Base-by-base conservation (phyloP, 2,113 vertebrate genomes). In the Laterallus jamaicensis region DNA sequence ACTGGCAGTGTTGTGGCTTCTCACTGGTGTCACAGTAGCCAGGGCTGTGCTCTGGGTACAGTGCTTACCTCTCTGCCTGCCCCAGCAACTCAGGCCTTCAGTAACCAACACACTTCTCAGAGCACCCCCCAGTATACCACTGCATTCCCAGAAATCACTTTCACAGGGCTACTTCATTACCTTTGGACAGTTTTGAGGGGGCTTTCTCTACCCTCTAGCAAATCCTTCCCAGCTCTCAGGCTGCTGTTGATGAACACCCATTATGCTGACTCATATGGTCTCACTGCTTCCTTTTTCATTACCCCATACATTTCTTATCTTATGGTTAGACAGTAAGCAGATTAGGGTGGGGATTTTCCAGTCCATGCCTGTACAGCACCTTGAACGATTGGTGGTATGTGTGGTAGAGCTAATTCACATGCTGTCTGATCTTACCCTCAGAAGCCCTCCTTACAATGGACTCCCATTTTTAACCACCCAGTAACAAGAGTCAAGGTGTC, bases 251-350 rank as follows among this genome's bases (percentile, higher is more conserved):
- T 80, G 64, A 86, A 52, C 35, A 89, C 12, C 37, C 19, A 1
- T 56, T 47, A 35, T 40, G 54, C 49, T 88, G 76, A 83, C 79
- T 93, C 81, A 93, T 55, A 44, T 6, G 19, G 69, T 44, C 60
- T 91, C 58, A 18, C 31, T 84, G 54, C 62, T 93, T 89, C 66
- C 73, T 93, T 89, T 84, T 84, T 73, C 77, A 88, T 89, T 84
- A 75, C 47, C 29, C 35, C 54, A 52, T 44, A 60, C 0, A 0
- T 88, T 96, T 86, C 69, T 84, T 89, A 82, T 58, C 78, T 90
- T 32, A 59, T 5, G 26, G 83, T n/a, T 68, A 76, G 69, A 55
- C 22, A 62, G 62, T 87, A 87, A 93, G n/a, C 49, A 95, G 89
- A 89, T 69, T 68, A 92, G 29, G 58, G 39, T 24, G 20, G 11